Evolutionary conservation across 2,888 invertebrate genomes (phyloP), one percentile per base, ranked within the genome.

Genomic region (Drosophila cracens): DNA sequence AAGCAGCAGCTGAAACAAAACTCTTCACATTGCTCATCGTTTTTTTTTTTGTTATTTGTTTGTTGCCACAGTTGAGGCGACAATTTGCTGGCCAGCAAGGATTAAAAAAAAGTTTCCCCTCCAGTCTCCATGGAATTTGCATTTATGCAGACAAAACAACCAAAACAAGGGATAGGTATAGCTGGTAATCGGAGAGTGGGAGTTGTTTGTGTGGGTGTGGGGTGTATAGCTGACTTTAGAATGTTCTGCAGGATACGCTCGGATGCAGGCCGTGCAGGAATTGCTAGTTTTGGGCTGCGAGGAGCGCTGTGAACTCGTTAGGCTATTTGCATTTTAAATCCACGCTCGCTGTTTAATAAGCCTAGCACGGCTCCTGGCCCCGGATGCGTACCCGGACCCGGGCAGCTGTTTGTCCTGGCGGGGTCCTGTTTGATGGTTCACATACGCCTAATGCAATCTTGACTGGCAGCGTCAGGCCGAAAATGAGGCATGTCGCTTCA

Each of bases 401-500:
- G 25, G 6, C 53, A 54, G 53, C 53, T 25, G 16, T 5, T 31
- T 25, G 58, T 29, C 58, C 70, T 63, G 62, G 53, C 70, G 62
- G 48, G 61, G 53, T 73, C 53, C 79, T 63, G 49, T 27, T 49
- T 63, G 48, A 58, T 54, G 82, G 49, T 54, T 53, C 67, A 76
- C 83, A 80, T 61, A 61, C 43, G 82, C 70, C 76, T 85, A 90
- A 85, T 87, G 85, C 85, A 89, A 85, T 85, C 90, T 87, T 85
- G 90, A 85, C 90, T 77, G 87, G 85, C 79, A 87, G 85, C 76
- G 79, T 36, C 66, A 29, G 69, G 43, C 88, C 83, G 74, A 85
- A 90, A 85, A 85, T 90, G 90, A 88, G 90, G 83, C 85, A 77
- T 82, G 90, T 85, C 85, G 82, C 85, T 87, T 85, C 85, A 89